Conservation (phyloP, 2,888 invertebrate species). For the Lepidocyrtoides sp. region DNA sequence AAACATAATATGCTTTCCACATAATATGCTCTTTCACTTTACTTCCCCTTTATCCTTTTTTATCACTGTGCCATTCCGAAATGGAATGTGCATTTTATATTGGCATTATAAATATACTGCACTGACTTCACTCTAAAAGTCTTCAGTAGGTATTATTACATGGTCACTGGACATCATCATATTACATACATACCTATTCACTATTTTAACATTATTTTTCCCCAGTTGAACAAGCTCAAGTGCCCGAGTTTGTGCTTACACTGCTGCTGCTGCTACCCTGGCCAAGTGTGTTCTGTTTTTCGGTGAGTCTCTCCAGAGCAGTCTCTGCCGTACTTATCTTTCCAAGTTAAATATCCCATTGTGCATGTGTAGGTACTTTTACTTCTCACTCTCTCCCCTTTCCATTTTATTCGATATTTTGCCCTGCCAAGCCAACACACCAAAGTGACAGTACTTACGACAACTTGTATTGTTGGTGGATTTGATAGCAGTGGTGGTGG, state of each 20-base stretch:
- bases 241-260: not conserved
- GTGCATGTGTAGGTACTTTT: constrained; percentile 39
- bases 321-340: constrained; percentile 18
- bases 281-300: not conserved
- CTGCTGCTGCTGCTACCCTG: not conserved
- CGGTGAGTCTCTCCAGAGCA: not conserved
- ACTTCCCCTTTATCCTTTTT: too few relatives aligned
- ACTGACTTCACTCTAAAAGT: too few relatives aligned
- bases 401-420: constrained; percentile 9
- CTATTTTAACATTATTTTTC: constrained; percentile 33
- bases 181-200: constrained; percentile 15
- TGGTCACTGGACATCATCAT: constrained; percentile 11
- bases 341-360: constrained; percentile 17
- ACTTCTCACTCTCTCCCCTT: not conserved
- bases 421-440: not conserved
- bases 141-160: too few relatives aligned
- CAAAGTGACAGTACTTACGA: constrained; percentile 7
- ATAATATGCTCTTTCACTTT: not conserved
- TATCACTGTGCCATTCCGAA: constrained; percentile 9
- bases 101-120: too few relatives aligned
- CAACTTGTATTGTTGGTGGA: constrained; percentile 1
- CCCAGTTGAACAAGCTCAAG: constrained; percentile 13
- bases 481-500: not conserved
- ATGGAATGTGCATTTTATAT: constrained; percentile 1
- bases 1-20: not conserved